Conservation (phyloP, 2,888 invertebrate genomes). For the Nomada ruficornis region DNA sequence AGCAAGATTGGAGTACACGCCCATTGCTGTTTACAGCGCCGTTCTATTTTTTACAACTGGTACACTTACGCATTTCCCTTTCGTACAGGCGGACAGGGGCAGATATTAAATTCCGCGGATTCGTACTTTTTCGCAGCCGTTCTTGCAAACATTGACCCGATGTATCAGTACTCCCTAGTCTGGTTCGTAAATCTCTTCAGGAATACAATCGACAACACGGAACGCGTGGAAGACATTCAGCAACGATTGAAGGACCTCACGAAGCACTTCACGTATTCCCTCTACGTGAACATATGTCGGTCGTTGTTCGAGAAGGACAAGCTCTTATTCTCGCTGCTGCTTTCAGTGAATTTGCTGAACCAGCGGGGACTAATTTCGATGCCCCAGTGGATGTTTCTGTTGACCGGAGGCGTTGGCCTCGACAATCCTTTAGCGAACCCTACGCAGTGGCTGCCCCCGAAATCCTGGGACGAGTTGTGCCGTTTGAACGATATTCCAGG, state of each 20-base stretch:
- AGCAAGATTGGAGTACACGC: conserved; percentile 93
- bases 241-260: conserved; percentile 91
- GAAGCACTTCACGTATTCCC: conserved; percentile 94
- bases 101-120: background rate
- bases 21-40: conserved; percentile 95
- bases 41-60: conserved; percentile 96
- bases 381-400: conserved; percentile 93
- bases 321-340: conserved; percentile 92
- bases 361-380: conserved; percentile 87
- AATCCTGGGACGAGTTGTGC: conserved; percentile 93
- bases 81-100: background rate
- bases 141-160: conserved; percentile 96
- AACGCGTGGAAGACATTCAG: conserved; percentile 91
- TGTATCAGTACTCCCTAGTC: conserved; percentile 97
- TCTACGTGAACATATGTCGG: conserved; percentile 96
- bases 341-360: conserved; percentile 90
- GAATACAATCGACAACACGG: conserved; percentile 93
- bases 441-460: conserved; percentile 89
- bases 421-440: conserved; percentile 91
- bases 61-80: conserved; percentile 77
- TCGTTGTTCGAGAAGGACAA: conserved; percentile 98
- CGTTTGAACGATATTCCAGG: conserved; percentile 86
- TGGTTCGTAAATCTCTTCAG: conserved; percentile 97
- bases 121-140: conserved; percentile 86
- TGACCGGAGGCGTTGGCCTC: conserved; percentile 94